phyloP scores from a whole-genome alignment of 2,888 invertebrate species.

The Reticulitermes lucifugus region DNA sequence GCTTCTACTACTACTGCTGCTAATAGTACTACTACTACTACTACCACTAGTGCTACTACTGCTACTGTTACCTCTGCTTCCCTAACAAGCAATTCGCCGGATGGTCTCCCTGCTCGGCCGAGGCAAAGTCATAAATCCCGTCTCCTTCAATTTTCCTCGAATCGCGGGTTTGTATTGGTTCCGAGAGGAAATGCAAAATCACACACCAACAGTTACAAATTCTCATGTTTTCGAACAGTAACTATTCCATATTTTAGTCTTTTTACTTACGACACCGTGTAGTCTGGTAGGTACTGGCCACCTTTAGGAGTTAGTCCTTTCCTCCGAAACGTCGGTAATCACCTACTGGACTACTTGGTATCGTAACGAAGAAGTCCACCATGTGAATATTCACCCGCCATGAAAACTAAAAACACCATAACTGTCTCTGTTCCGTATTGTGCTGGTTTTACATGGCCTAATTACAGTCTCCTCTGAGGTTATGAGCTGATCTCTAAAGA shows the following conservation, averaged over 20 bases:
- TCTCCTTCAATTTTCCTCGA: conserved; percentile 89
- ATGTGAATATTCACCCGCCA: no score
- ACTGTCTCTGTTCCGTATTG: no score
- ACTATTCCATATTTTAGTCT: conserved; percentile 40
- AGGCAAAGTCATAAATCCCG: conserved; percentile 91
- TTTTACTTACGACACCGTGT: no score
- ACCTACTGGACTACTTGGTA: no score
- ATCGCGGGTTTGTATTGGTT: conserved; percentile 82
- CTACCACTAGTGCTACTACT: conserved; percentile 4
- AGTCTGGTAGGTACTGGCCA: no score
- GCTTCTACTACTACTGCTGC: conserved; percentile 13
- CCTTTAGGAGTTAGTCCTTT: no score
- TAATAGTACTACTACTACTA: background rate
- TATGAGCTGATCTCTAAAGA: background rate
- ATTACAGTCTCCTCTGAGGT: background rate
- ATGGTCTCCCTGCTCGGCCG: conserved; percentile 89
- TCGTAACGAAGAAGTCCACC: no score
- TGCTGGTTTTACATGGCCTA: background rate
- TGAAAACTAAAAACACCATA: no score
- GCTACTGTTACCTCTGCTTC: background rate
- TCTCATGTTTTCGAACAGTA: conserved; percentile 52
- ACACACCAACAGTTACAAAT: background rate
- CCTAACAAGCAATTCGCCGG: conserved; percentile 66
- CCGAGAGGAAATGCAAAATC: background rate
- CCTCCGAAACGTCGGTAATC: no score